These are phyloP conservation scores for Micromys minutus DNA, from an alignment of 2,113 vertebrate species.

Conservation along the genomic window DNA sequence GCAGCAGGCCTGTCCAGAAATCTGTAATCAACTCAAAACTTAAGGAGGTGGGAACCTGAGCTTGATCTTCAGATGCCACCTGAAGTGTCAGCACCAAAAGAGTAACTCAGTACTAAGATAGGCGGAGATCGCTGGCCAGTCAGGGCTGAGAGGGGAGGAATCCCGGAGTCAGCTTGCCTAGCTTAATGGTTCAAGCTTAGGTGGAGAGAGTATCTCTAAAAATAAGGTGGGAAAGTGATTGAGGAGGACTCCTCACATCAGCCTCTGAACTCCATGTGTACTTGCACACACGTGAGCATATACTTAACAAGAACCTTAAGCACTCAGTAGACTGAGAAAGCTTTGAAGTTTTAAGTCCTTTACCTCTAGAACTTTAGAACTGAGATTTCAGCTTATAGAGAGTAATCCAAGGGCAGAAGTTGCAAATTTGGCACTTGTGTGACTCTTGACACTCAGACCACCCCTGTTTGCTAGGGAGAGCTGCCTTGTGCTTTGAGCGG, in stretches of 20 bases:
- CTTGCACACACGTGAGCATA: neutral
- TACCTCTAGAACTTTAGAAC: neutral
- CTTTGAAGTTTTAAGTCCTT: neutral
- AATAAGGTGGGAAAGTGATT: neutral
- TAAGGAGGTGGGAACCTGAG: neutral
- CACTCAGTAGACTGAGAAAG: neutral
- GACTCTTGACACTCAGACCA: neutral
- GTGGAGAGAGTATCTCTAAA: neutral
- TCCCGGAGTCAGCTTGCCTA: no score
- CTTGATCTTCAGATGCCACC: neutral
- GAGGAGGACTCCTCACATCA: neutral
- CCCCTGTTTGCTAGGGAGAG: neutral
- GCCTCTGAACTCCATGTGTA: neutral
- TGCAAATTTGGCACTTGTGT: fast-evolving
- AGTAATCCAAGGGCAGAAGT: neutral
- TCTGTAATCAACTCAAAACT: neutral
- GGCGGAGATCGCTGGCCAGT: neutral
- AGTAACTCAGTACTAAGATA: neutral
- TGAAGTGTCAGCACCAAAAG: neutral
- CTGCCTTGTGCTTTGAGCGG: neutral
- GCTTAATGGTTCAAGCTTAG: neutral
- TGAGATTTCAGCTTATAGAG: neutral
- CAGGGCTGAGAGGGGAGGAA: no score
- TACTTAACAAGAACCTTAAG: neutral
- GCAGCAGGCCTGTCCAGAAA: neutral